These are phyloP conservation scores for Odontomyia ornata DNA, from an alignment of 2,888 invertebrate genomes.

Conservation along the genomic window DNA sequence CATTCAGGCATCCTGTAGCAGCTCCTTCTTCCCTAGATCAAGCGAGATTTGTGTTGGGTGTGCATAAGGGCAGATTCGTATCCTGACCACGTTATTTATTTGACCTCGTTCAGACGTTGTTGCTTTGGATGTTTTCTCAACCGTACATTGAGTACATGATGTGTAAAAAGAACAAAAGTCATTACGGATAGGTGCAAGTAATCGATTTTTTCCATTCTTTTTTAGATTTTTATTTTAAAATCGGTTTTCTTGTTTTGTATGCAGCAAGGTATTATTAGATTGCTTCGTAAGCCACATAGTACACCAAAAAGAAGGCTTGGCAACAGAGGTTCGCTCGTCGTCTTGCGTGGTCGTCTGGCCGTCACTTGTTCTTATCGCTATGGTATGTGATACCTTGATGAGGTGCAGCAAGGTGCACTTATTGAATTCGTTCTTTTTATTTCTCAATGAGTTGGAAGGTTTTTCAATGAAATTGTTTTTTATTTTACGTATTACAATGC, in stretches of 20 bases:
- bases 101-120: conserved; percentile 22
- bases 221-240: no score
- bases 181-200: conserved; percentile 41
- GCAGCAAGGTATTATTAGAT: background rate
- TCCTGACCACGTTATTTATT: conserved; percentile 41
- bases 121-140: no score
- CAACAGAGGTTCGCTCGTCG: background rate
- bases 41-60: background rate
- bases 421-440: conserved; percentile 1
- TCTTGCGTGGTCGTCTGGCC: background rate
- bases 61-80: conserved; percentile 1
- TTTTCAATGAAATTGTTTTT: conserved; percentile 20
- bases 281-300: conserved; percentile 9
- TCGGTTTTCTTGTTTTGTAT: conserved; percentile 5
- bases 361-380: background rate
- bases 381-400: background rate
- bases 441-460: conserved; percentile 34
- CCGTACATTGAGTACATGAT: background rate
- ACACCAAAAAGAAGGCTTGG: background rate
- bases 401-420: conserved; percentile 27
- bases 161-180: conserved; percentile 12
- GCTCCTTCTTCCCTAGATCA: background rate
- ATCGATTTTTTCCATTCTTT: conserved; percentile 35
- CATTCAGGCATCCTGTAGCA: background rate
- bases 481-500: background rate